Percentiles rank a stretch among this genome's conserved stretches.
These are phyloP conservation scores for Erpetoichthys calabaricus DNA, from an alignment of 2,797 vertebrate species.

Conservation along the genomic window DNA sequence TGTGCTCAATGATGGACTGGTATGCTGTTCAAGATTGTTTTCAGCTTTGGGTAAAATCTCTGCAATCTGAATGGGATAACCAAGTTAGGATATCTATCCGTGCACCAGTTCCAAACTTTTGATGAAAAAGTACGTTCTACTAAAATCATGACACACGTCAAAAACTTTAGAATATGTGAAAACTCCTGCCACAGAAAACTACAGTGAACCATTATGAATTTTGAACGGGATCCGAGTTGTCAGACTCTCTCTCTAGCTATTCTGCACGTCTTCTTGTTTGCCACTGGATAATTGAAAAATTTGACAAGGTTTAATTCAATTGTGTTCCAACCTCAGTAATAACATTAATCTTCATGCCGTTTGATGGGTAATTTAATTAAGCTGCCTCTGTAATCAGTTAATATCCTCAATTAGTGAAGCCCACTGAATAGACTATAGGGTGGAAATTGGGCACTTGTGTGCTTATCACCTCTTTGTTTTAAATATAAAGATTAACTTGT, in stretches of 20 bases:
- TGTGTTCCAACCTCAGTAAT: slow-evolving; percentile 24
- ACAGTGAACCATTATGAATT: too few species aligned
- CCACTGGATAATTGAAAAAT: slow-evolving; percentile 21
- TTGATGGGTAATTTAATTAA: slow-evolving; percentile 49
- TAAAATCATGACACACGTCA: too few species aligned
- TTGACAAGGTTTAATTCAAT: slow-evolving; percentile 31
- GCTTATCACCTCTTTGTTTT: not conserved
- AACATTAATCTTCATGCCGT: slow-evolving; percentile 41
- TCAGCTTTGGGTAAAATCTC: too few species aligned
- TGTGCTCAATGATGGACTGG: too few species aligned
- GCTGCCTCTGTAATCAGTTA: slow-evolving; percentile 43
- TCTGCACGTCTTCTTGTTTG: slow-evolving; percentile 5
- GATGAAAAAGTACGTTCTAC: too few species aligned
- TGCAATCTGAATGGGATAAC: too few species aligned
- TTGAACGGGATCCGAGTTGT: not conserved
- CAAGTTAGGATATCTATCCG: too few species aligned
- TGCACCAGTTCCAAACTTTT: too few species aligned
- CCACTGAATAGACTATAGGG: slow-evolving; percentile 6
- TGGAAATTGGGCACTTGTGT: slow-evolving; percentile 2
- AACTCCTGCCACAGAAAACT: too few species aligned
- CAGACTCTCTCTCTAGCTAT: not conserved
- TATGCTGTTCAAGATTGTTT: too few species aligned
- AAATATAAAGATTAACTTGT: too few species aligned
- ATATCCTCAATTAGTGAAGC: slow-evolving; percentile 38
- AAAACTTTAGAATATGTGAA: too few species aligned